Evolutionary conservation across 2,888 invertebrate species (phyloP).

Genomic region (Aplocera efformata): DNA sequence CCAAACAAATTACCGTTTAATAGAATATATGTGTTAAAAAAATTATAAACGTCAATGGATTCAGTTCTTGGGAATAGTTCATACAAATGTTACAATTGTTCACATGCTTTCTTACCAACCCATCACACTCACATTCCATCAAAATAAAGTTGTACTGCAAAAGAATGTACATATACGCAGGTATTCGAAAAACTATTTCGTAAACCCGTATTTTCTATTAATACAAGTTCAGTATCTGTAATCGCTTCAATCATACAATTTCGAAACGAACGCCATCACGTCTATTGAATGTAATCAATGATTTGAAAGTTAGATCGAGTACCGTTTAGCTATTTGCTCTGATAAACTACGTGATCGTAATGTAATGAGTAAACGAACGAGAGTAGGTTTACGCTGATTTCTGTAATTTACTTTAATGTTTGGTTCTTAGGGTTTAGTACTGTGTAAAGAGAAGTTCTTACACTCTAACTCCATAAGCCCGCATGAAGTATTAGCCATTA

Average conservation of each 20-base stretch:
- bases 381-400: neutral
- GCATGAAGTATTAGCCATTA: too few species aligned
- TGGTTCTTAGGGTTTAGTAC: too few species aligned
- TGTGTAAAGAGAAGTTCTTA: too few species aligned
- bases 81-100: too few species aligned
- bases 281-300: slow-evolving; percentile 15
- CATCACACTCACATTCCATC: slow-evolving; percentile 2
- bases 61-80: too few species aligned
- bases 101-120: too few species aligned
- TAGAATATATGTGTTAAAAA: too few species aligned
- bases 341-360: slow-evolving; percentile 15
- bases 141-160: too few species aligned
- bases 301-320: slow-evolving; percentile 13
- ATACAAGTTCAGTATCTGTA: slow-evolving; percentile 6
- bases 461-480: too few species aligned
- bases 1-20: too few species aligned
- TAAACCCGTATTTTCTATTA: slow-evolving; percentile 1
- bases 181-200: slow-evolving; percentile 1
- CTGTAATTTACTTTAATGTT: neutral
- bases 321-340: slow-evolving; percentile 12
- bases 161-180: too few species aligned
- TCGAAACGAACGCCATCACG: slow-evolving; percentile 10
- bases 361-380: slow-evolving; percentile 2
- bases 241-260: slow-evolving; percentile 9
- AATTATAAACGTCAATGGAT: too few species aligned